A percentile compares a stretch with the other conserved stretches of the same genome.
Conservation (phyloP, 2,888 invertebrate genomes). For the Noctuana brunneofusca region DNA sequence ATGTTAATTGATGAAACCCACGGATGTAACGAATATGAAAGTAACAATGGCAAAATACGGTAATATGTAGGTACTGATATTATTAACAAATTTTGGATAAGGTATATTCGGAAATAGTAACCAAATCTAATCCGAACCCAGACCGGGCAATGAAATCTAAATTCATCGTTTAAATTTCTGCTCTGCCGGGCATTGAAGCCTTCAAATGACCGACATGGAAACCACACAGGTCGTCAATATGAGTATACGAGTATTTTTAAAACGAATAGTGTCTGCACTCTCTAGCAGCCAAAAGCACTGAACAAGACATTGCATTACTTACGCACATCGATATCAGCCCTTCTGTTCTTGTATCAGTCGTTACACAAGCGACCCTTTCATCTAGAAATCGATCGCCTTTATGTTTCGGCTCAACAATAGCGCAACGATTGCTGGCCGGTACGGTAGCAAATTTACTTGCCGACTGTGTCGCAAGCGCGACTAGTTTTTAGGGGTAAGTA, state of each 20-base stretch:
- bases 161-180: too few species aligned
- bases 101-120: too few species aligned
- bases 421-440: constrained; percentile 61
- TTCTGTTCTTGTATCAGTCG: constrained; percentile 18
- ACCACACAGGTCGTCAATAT: too few species aligned
- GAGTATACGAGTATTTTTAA: too few species aligned
- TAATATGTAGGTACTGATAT: background rate
- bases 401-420: constrained; percentile 68
- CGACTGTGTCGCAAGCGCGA: constrained; percentile 61
- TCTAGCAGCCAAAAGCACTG: background rate
- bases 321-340: constrained; percentile 21
- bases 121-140: too few species aligned
- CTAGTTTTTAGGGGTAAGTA: constrained; percentile 61
- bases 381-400: constrained; percentile 46
- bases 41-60: constrained; percentile 1
- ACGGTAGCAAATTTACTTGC: constrained; percentile 58
- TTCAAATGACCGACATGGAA: too few species aligned
- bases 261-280: too few species aligned
- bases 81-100: too few species aligned
- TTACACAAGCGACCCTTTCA: constrained; percentile 42
- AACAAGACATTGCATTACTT: constrained; percentile 18
- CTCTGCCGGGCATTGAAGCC: too few species aligned
- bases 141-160: too few species aligned
- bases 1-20: constrained; percentile 16
- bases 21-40: constrained; percentile 13